phyloP scores from a whole-genome alignment of 2,888 invertebrate species.

The Eristalis pertinax region DNA sequence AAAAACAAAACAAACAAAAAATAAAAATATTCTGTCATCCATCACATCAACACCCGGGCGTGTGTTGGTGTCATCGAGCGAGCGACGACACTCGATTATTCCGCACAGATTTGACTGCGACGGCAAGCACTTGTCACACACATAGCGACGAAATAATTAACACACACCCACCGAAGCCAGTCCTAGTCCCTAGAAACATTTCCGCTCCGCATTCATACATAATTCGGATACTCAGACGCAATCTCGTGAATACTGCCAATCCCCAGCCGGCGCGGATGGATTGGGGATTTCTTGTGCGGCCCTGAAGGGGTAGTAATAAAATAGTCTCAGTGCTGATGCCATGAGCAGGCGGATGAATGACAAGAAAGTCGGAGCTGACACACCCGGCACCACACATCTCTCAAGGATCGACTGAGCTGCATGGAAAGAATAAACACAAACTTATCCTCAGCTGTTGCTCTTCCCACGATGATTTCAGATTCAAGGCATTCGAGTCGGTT shows the following conservation, averaged over 20 bases:
- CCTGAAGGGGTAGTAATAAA: slow-evolving; percentile 17
- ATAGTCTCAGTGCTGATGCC: slow-evolving; percentile 29
- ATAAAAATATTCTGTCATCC: slow-evolving; percentile 35
- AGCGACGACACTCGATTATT: slow-evolving; percentile 51
- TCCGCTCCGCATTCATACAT: neutral
- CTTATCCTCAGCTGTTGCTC: slow-evolving; percentile 28
- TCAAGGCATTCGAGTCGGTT: slow-evolving; percentile 18
- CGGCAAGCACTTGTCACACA: slow-evolving; percentile 56
- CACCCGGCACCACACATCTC: slow-evolving; percentile 23
- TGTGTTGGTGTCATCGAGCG: slow-evolving; percentile 1
- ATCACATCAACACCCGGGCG: slow-evolving; percentile 53
- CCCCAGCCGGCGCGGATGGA: neutral
- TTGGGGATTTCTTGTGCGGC: neutral
- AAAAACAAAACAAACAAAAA: neutral
- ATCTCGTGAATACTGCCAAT: slow-evolving; percentile 30
- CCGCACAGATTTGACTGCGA: slow-evolving; percentile 55
- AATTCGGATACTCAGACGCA: slow-evolving; percentile 31
- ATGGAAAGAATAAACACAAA: neutral
- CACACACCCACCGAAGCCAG: slow-evolving; percentile 5
- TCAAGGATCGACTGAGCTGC: neutral
- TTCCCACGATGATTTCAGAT: slow-evolving; percentile 44
- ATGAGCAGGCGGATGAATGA: slow-evolving; percentile 4
- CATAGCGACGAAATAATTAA: slow-evolving; percentile 44
- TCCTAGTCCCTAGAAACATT: neutral
- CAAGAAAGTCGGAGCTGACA: slow-evolving; percentile 14